phyloP scores from a whole-genome alignment of 2,797 vertebrate genomes.

The Discoglossus pictus region DNA sequence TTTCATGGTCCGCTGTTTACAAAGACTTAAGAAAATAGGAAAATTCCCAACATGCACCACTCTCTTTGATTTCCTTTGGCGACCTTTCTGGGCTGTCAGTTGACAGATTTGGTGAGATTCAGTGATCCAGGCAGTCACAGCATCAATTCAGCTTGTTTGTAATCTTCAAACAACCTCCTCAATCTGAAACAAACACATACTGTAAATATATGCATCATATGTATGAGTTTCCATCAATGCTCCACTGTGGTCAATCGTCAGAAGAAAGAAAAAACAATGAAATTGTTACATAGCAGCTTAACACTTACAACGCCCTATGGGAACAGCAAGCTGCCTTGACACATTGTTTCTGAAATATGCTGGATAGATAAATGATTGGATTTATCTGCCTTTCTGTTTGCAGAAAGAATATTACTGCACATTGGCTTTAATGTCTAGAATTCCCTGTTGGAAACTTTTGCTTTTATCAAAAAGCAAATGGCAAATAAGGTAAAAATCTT shows the following conservation, averaged over 20 bases:
- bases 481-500: too few species aligned
- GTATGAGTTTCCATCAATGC: not conserved
- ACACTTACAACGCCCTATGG: not conserved
- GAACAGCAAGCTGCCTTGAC: too few species aligned
- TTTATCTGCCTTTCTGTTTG: too few species aligned
- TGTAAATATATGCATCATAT: not conserved
- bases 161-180: not conserved
- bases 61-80: conserved; percentile 17
- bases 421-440: too few species aligned
- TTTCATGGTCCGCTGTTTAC: conserved; percentile 26
- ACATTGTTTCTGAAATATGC: not conserved
- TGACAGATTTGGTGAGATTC: conserved; percentile 8
- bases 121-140: not conserved
- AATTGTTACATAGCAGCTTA: not conserved
- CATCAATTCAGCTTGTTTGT: not conserved
- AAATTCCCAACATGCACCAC: not conserved
- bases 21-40: conserved; percentile 9
- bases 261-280: not conserved
- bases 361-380: too few species aligned
- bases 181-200: not conserved
- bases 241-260: not conserved
- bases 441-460: too few species aligned
- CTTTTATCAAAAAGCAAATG: too few species aligned
- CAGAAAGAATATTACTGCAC: too few species aligned
- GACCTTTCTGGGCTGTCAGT: conserved; percentile 10